Evolutionary conservation across 2,888 invertebrate species (phyloP), one percentile per base, ranked within the genome.

Genomic region (Corbicula japonica): DNA sequence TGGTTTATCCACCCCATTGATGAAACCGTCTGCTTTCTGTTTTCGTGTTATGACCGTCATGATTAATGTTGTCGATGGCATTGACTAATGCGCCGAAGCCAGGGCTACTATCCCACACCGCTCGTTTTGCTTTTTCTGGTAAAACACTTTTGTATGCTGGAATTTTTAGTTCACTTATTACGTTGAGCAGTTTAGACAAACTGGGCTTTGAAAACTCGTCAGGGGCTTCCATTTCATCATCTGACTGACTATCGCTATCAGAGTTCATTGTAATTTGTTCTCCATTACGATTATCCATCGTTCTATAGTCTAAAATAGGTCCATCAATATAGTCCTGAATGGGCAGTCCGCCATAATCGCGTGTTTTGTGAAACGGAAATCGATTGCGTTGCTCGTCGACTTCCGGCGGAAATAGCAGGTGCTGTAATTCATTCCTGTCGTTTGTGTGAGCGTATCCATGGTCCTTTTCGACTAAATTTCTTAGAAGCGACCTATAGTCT

Each of bases 1-100:
- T n/a, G n/a, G n/a, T n/a, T n/a, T 58, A 58, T 58, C 58, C 58
- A 58, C 58, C 58, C 58, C 58, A 58, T 10, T 34, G 35, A 58
- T 58, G 58, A 21, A 58, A 58, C 23, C 58, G 34, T 15, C 58
- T 34, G n/a, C 58, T 58, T 21, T 58, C 58, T 3, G 58, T 2
- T 58, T 58, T 58, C 2, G 58, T 35, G 1, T 58, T 35, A 1
- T 15, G 12, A n/a, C 30, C 58, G 23, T 58, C 28, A 18, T 35
- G 58, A 34, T 35, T 35, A 23, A 58, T 15, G 15, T 35, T 10
- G 1, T 28, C 34, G 5, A 21, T 35, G 2, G 58, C 58, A 35
- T 28, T 21, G 15, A 58, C 58, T 8, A 58, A 28, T 8, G 58
- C 35, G 1, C 35, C 58, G 23, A 58, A 58, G 5, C 18, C 58